Base-by-base conservation (phyloP, 2,888 invertebrate species). In the Spicauda simplicius region DNA sequence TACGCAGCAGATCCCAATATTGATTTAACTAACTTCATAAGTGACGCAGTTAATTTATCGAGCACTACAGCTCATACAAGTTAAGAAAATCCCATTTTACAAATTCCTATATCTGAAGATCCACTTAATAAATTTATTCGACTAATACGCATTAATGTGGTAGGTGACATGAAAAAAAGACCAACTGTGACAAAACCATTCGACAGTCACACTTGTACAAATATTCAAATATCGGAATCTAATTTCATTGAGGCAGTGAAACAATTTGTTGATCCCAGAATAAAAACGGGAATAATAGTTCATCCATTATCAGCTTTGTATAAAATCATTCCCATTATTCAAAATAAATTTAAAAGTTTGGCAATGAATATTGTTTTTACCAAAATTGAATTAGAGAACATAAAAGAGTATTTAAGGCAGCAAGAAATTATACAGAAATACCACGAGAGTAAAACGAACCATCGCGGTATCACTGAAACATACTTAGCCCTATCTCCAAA, bases 391-490 rank as follows among this genome's bases (percentile, higher is more conserved):
- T 0, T 74, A 55, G 72, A 75, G 50, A 70, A 77, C 48, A 70
- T 75, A 0, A 70, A 62, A n/a, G 72, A 72, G 10, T 72, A 71
- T 54, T 41, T 74, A 8, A 30, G 53, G 8, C 74, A 76, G 18
- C 74, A 76, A 14, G 71, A 74, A 25, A 71, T 75, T 0, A 74
- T 77, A 8, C 55, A 53, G 11, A 50, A 69, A 0, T 77, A 77
- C 19, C 76, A 76, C 57, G 73, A 73, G 0, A 75, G 75, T 1
- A 75, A 75, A 64, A 75, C 74, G 0, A 76, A 75, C 30, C 73
- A 75, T 50, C 58, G 73, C 0, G 73, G 75, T 3, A 76, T 73
- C 12, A 73, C 64, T 14, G 72, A 74, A 52, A 70, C 65, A n/a
- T 71, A 66, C 20, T 53, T 73, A 19, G 69, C 75, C 8, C 25